phyloP scores from a whole-genome alignment of 2,113 vertebrate species.

The Austrofundulus limnaeus region DNA sequence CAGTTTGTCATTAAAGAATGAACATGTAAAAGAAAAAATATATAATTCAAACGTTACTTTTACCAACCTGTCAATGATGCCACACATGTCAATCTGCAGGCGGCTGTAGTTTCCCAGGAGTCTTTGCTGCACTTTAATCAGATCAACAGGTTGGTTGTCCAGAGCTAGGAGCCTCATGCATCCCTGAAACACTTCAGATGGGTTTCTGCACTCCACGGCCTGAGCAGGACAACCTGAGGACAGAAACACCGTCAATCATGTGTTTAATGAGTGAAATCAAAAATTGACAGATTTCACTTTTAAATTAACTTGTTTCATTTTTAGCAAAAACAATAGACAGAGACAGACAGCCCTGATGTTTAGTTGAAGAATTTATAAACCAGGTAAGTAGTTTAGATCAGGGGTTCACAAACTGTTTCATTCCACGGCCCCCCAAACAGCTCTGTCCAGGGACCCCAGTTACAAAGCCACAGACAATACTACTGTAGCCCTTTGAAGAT shows the following conservation, averaged over 20 bases:
- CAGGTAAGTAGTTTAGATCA: not conserved
- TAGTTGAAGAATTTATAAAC: not conserved
- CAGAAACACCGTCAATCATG: not conserved
- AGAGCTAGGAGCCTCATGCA: slow-evolving; percentile 87
- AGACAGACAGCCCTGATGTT: too few species aligned
- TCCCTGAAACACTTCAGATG: slow-evolving; percentile 86
- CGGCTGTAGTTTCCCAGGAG: slow-evolving; percentile 89
- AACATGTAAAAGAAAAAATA: not conserved
- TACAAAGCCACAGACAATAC: too few species aligned
- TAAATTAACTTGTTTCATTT: not conserved
- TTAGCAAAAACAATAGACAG: not conserved
- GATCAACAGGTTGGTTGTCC: slow-evolving; percentile 79
- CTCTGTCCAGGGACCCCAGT: too few species aligned
- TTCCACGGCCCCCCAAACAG: too few species aligned
- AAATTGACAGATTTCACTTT: not conserved
- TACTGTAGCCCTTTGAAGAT: too few species aligned
- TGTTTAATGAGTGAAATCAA: not conserved
- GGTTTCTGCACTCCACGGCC: slow-evolving; percentile 79
- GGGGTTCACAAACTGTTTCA: too few species aligned
- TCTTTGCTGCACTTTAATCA: slow-evolving; percentile 88
- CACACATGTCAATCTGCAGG: slow-evolving; percentile 92
- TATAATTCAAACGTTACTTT: not conserved
- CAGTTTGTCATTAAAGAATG: too few species aligned
- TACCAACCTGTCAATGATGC: slow-evolving; percentile 91
- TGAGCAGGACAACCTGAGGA: slow-evolving; percentile 84